Conservation (phyloP, 2,888 invertebrate genomes). For the Lithophane semibrunnea region DNA sequence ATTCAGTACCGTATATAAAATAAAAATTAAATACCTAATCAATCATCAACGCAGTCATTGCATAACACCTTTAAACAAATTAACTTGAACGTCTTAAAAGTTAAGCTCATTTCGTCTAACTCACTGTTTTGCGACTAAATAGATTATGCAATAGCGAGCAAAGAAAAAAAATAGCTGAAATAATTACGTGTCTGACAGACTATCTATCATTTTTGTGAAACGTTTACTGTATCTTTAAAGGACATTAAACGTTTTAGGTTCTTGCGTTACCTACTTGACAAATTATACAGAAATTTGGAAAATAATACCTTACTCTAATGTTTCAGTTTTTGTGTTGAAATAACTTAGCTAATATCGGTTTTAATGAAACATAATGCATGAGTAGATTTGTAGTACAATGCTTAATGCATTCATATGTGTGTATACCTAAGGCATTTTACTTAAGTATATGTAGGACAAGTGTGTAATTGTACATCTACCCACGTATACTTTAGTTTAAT, state of each 20-base stretch:
- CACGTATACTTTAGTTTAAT: background rate
- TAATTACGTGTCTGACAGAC: constrained; percentile 18
- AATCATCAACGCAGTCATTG: constrained; percentile 43
- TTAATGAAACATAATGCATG: constrained; percentile 53
- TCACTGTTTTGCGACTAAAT: constrained; percentile 28
- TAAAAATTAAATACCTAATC: constrained; percentile 39
- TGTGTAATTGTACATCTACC: background rate
- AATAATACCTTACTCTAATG: constrained; percentile 19
- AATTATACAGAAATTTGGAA: constrained; percentile 29
- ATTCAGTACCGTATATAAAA: constrained; percentile 19
- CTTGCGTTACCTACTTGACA: constrained; percentile 27
- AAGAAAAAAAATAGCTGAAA: constrained; percentile 35
- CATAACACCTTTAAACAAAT: constrained; percentile 59
- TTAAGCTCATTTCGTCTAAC: constrained; percentile 30
- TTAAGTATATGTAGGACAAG: background rate
- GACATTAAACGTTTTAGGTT: constrained; percentile 12
- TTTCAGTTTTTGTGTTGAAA: constrained; percentile 40
- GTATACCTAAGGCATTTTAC: background rate
- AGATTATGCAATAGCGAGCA: constrained; percentile 49
- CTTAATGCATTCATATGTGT: constrained; percentile 35
- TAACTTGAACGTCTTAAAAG: constrained; percentile 39
- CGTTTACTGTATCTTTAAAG: constrained; percentile 25
- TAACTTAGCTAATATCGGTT: constrained; percentile 41
- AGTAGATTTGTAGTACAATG: constrained; percentile 57
- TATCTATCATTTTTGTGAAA: constrained; percentile 40